Evolutionary conservation across 2,888 invertebrate species (phyloP).

Genomic region (Conchocele bisecta): DNA sequence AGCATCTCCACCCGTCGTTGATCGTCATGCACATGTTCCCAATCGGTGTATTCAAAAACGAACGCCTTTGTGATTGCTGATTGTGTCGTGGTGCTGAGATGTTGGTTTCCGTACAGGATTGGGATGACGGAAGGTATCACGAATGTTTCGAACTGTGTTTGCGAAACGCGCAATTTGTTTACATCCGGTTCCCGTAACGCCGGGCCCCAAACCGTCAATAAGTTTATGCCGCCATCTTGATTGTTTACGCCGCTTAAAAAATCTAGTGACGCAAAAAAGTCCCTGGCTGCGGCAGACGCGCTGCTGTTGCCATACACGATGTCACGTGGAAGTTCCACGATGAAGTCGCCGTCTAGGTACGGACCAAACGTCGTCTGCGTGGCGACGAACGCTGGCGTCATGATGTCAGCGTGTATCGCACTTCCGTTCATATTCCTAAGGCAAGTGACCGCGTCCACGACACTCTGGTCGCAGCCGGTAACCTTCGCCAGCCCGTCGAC

Average conservation of each 20-base stretch:
- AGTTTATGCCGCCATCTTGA: conserved; percentile 28
- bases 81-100: not conserved
- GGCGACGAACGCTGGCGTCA: too few species aligned
- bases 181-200: conserved; percentile 19
- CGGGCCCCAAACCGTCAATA: conserved; percentile 10
- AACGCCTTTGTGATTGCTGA: not conserved
- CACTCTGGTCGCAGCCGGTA: not conserved
- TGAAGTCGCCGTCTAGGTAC: conserved; percentile 31
- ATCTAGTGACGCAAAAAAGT: conserved; percentile 34
- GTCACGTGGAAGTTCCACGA: conserved; percentile 16
- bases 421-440: too few species aligned
- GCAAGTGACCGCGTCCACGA: conserved; percentile 11
- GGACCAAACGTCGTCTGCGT: conserved; percentile 8
- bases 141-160: conserved; percentile 12
- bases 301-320: conserved; percentile 21
- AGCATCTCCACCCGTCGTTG: conserved; percentile 91
- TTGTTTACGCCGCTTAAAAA: conserved; percentile 32
- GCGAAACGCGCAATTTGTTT: conserved; percentile 9
- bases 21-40: conserved; percentile 85
- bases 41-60: conserved; percentile 30
- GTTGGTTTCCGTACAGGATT: not conserved
- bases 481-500: conserved; percentile 3
- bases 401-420: too few species aligned
- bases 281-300: conserved; percentile 20
- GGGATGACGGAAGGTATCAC: conserved; percentile 10